Percentiles rank a stretch among this genome's conserved stretches.
phyloP scores from a whole-genome alignment of 2,888 invertebrate genomes.

The Lathronympha strigana region DNA sequence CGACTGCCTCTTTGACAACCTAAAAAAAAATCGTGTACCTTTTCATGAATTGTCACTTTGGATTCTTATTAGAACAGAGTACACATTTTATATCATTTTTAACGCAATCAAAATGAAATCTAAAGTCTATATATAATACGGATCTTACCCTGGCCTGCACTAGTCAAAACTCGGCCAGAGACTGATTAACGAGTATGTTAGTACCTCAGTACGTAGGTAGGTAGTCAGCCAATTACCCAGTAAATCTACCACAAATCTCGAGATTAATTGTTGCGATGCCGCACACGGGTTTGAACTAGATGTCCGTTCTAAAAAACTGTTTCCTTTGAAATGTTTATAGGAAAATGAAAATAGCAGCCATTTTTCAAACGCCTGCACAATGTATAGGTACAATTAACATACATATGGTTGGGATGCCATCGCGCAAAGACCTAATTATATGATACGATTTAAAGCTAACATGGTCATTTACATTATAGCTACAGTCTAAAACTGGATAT shows the following conservation, averaged over 20 bases:
- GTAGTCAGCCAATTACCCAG: neutral
- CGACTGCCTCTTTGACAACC: too few species aligned
- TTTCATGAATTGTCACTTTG: too few species aligned
- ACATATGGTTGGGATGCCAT: neutral
- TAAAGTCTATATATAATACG: too few species aligned
- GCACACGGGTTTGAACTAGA: constrained; percentile 27
- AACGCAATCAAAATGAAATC: too few species aligned
- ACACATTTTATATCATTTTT: too few species aligned
- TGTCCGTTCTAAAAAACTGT: constrained; percentile 23
- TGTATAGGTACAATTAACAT: constrained; percentile 19
- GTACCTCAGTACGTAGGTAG: neutral
- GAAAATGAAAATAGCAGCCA: constrained; percentile 28
- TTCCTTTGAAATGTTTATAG: constrained; percentile 37
- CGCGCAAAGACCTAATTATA: too few species aligned
- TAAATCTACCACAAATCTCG: constrained; percentile 18
- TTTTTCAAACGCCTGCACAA: constrained; percentile 3
- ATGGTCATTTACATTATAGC: too few species aligned
- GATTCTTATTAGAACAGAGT: too few species aligned
- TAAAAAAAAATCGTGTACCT: too few species aligned
- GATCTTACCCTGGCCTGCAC: too few species aligned
- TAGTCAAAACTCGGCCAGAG: neutral
- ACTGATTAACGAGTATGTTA: neutral
- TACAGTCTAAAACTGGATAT: too few species aligned
- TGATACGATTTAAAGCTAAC: too few species aligned
- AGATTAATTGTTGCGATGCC: constrained; percentile 33